Base-by-base conservation (phyloP, 1,140 invertebrate species). In the Aphelenchoides besseyi region DNA sequence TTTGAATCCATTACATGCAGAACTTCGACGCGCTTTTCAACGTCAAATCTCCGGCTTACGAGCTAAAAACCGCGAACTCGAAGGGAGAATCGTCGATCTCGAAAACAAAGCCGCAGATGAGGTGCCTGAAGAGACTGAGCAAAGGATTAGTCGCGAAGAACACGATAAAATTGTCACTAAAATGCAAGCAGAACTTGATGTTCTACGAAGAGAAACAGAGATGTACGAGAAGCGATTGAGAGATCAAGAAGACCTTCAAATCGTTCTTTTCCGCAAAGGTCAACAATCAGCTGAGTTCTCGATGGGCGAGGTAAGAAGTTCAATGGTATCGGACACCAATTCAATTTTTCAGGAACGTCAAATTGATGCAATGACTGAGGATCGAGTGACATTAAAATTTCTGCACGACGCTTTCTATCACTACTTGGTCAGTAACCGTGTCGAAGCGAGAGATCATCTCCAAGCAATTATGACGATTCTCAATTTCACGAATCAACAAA, bases 381-480 rank as follows among this genome's bases (percentile, higher is more conserved):
- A 84, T 57, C 33, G 76, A 33, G 70, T 83, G 33, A 69, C 76
- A n/a, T 26, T 84, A 2, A 71, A 74, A 36, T 83, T 83, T 61
- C 61, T 83, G 16, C 82, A 83, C 66, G 82, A 83, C 62, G 83
- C 82, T 3, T 84, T 83, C 59, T 83, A 82, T 55, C 83, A 84
- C 54, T 83, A 79, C 59, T 68, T 83, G 52, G 41, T 83, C 29
- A 83, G 78, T 28, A 81, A 78, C 30, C 79, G 79, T 26, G 82
- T 82, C 18, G 76, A 83, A 63, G 73, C 82, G 8, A 68, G 71
- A 35, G 82, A 83, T 48, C 82, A 83, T 78, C 63, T 83, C 61
- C 80, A 83, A 79, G 81, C 78, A n/a, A 83, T 83, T 12, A 84
- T 83, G 81, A 84, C 82, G 18, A 83, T 83, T 72, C 67, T 83